phyloP scores from a whole-genome alignment of 2,888 invertebrate species.

The Troides helena region DNA sequence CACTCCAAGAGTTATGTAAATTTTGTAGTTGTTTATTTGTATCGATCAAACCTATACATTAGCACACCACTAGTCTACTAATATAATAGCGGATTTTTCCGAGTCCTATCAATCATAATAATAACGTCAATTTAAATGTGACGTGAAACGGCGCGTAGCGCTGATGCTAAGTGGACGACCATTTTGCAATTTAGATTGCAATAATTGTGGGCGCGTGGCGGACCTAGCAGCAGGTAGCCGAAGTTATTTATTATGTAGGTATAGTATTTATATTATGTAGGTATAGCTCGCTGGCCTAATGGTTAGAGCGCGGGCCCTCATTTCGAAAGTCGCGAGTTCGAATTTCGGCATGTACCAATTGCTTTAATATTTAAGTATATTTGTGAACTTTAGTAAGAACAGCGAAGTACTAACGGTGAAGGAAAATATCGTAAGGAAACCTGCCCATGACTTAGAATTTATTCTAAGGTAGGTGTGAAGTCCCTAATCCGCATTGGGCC shows the following conservation, averaged over 20 bases:
- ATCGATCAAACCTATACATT: background rate
- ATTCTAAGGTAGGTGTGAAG: too few relatives aligned
- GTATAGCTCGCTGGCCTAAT: slow-evolving; percentile 33
- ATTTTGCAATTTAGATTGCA: slow-evolving; percentile 41
- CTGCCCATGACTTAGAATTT: too few relatives aligned
- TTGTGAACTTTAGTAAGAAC: too few relatives aligned
- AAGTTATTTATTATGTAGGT: slow-evolving; percentile 42
- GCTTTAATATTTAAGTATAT: too few relatives aligned
- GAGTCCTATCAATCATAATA: slow-evolving; percentile 43
- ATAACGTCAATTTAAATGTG: slow-evolving; percentile 42
- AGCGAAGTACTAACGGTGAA: too few relatives aligned
- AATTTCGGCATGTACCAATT: too few relatives aligned
- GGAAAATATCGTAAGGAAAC: too few relatives aligned
- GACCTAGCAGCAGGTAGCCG: slow-evolving; percentile 43
- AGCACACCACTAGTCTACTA: slow-evolving; percentile 20
- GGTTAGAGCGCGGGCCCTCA: too few relatives aligned
- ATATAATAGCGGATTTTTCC: slow-evolving; percentile 38
- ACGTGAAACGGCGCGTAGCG: slow-evolving; percentile 39
- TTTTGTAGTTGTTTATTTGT: background rate
- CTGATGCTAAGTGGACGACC: slow-evolving; percentile 38
- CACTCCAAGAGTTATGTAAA: too few relatives aligned
- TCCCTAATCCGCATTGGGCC: too few relatives aligned
- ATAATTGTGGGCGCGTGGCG: slow-evolving; percentile 39
- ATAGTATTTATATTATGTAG: slow-evolving; percentile 35
- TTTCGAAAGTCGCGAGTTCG: too few relatives aligned